Evolutionary conservation across 2,797 vertebrate species (phyloP), one percentile per base, ranked within the genome.

Genomic region (Gadopsis bispinosus): DNA sequence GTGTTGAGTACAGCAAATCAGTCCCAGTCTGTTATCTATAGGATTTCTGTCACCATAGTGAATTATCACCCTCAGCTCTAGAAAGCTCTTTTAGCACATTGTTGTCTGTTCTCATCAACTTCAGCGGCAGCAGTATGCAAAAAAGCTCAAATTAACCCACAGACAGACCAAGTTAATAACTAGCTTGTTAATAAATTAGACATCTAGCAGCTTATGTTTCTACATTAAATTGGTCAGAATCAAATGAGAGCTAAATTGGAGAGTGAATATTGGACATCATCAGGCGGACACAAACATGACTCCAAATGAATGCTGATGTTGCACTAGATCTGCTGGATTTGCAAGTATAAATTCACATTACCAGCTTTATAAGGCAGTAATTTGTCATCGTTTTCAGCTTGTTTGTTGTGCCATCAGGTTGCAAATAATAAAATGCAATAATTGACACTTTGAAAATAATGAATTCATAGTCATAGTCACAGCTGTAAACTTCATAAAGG

Each of bases 1-100:
- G 10, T 66, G 61, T 3, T 39, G 26, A 68, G 2, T 45, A 19
- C 22, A 61, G n/a, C 26, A 65, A 71, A 63, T 61, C 56, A 50
- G 19, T 47, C 60, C 60, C 79, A 71, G 48, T 48, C 37, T 13
- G 39, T 59, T 39, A 13, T 7, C 37, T 33, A n/a, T 39, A 39
- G 48, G 39, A 45, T 73, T 55, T 11, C 33, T 35, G 50, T 69
- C 43, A 20, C 50, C 54, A 29, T 20, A 26, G 54, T 22, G 8
- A 56, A 47, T 60, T 14, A 22, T 33, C 33, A 43, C 13, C 41
- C 20, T 35, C 17, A 20, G 12, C 20, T 22, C 37, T 12, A 9
- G 43, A 29, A 13, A 14, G 20, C 20, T 5, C 50, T 59, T 66
- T 66, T 45, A 41, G 29, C 16, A 1, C n/a, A 29, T 58, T 61